phyloP scores from a whole-genome alignment of 1,140 invertebrate genomes.

The Drosophila mayri region DNA sequence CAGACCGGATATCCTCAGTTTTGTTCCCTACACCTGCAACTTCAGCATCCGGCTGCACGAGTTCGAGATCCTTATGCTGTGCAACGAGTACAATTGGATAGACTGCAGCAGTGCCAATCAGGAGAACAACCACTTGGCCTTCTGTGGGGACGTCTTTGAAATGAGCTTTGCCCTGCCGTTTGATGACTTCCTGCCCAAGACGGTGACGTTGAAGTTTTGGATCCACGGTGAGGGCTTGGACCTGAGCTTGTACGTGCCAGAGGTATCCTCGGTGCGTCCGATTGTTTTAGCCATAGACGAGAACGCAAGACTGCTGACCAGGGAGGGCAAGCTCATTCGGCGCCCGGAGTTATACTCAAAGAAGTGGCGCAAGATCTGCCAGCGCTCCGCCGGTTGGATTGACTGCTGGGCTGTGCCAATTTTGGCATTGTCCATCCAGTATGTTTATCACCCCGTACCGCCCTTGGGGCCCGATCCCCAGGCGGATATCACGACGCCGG shows the following conservation, averaged over 20 bases:
- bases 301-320: conserved; percentile 93
- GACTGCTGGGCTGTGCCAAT: conserved; percentile 98
- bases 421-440: conserved; percentile 95
- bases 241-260: conserved; percentile 94
- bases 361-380: conserved; percentile 95
- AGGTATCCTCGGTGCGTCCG: conserved; percentile 94
- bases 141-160: conserved; percentile 97
- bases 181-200: conserved; percentile 94
- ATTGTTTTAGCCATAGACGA: conserved; percentile 94
- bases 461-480: conserved; percentile 93
- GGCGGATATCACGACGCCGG: conserved; percentile 96
- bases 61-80: conserved; percentile 97
- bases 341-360: conserved; percentile 87
- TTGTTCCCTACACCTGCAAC: conserved; percentile 99
- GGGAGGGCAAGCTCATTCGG: conserved; percentile 89
- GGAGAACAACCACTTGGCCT: conserved; percentile 97
- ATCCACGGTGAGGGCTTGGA: conserved; percentile 97
- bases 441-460: conserved; percentile 96
- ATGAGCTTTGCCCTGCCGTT: conserved; percentile 97
- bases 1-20: conserved; percentile 95
- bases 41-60: conserved; percentile 96
- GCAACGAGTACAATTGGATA: conserved; percentile 99
- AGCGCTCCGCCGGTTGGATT: conserved; percentile 92
- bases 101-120: conserved; percentile 98
- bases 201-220: conserved; percentile 95